These are phyloP conservation scores for Epinotia nisella DNA, from an alignment of 2,888 invertebrate genomes.

Conservation along the genomic window DNA sequence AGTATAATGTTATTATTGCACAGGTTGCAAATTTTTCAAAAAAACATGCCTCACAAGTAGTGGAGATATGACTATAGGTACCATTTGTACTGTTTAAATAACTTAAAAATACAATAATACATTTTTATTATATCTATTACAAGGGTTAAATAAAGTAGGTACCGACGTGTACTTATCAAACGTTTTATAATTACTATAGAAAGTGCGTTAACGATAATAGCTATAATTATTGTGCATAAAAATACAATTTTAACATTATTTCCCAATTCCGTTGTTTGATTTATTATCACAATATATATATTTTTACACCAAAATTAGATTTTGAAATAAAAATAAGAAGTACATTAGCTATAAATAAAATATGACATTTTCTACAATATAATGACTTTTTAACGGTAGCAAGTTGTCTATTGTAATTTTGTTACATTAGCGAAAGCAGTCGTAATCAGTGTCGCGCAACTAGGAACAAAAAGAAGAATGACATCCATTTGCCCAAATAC, in stretches of 20 bases:
- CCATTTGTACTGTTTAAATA: slow-evolving; percentile 29
- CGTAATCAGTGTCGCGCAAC: too few species aligned
- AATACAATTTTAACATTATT: slow-evolving; percentile 57
- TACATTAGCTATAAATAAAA: not conserved
- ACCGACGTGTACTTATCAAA: slow-evolving; percentile 47
- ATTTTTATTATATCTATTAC: slow-evolving; percentile 36
- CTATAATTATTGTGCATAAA: slow-evolving; percentile 60
- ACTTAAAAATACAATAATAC: slow-evolving; percentile 46
- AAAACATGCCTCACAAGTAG: slow-evolving; percentile 2
- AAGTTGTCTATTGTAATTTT: not conserved
- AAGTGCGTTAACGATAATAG: slow-evolving; percentile 57
- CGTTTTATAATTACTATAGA: slow-evolving; percentile 51
- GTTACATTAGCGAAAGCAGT: not conserved
- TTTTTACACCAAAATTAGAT: slow-evolving; percentile 45
- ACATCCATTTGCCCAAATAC: too few species aligned
- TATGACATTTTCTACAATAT: not conserved
- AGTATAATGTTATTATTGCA: not conserved
- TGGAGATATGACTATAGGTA: slow-evolving; percentile 33
- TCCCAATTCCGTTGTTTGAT: slow-evolving; percentile 58
- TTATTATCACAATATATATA: slow-evolving; percentile 52
- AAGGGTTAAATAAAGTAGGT: slow-evolving; percentile 35
- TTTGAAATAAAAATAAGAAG: slow-evolving; percentile 9
- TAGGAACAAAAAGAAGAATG: too few species aligned
- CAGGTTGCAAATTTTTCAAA: not conserved
- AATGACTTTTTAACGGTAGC: not conserved